These are phyloP conservation scores for Pseudobourletiella spinata DNA, from an alignment of 1,140 invertebrate genomes.

Conservation along the genomic window DNA sequence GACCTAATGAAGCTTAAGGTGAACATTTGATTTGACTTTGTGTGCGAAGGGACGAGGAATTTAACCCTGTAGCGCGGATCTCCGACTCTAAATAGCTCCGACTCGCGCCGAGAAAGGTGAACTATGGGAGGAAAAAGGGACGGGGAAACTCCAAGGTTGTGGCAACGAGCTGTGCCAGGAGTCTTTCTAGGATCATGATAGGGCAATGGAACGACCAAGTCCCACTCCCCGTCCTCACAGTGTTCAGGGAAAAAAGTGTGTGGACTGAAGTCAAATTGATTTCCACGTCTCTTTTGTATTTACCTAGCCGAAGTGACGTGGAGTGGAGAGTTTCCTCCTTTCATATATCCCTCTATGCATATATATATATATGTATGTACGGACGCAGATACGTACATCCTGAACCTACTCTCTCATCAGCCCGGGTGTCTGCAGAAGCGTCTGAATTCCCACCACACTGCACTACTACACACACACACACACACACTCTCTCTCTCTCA, in stretches of 20 bases:
- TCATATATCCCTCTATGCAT: background rate
- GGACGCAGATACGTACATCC: background rate
- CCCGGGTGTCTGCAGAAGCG: constrained; percentile 2
- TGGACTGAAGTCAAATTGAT: background rate
- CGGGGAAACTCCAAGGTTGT: background rate
- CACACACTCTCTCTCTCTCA: background rate
- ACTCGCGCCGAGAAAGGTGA: no score
- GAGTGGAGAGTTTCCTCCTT: background rate
- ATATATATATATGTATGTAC: background rate
- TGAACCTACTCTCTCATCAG: background rate
- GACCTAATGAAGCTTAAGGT: no score
- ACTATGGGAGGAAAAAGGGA: background rate
- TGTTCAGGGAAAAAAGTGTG: background rate
- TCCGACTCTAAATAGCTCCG: no score
- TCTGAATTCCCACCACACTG: background rate
- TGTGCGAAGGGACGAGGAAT: no score
- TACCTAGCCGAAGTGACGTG: background rate
- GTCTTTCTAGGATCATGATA: background rate
- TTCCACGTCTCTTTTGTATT: background rate
- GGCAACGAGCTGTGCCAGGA: background rate
- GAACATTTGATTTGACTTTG: no score
- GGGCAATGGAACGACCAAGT: background rate
- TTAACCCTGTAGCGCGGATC: no score
- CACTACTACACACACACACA: background rate
- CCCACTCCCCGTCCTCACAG: background rate